Percentiles rank a stretch among this genome's conserved stretches.
phyloP scores from a whole-genome alignment of 2,888 invertebrate genomes.

The Himalopsyche anomala region DNA sequence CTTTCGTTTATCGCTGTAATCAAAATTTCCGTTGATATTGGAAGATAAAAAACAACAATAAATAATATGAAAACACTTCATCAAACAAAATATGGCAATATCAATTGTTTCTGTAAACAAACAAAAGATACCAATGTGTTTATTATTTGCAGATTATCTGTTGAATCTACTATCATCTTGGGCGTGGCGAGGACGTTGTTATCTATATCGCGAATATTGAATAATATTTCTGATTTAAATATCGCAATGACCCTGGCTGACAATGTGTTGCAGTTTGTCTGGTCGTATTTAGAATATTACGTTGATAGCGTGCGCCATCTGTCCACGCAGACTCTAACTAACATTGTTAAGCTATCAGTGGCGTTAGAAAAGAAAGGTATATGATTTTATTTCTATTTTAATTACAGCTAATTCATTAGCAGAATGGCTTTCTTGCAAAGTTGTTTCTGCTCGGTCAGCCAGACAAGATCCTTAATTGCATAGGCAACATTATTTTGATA shows the following conservation, averaged over 20 bases:
- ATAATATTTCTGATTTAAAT: slow-evolving; percentile 51
- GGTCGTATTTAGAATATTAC: slow-evolving; percentile 80
- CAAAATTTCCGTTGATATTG: neutral
- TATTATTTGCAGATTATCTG: slow-evolving; percentile 69
- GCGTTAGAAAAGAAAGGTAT: slow-evolving; percentile 69
- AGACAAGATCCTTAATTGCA: no score
- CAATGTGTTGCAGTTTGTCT: slow-evolving; percentile 73
- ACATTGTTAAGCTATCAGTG: slow-evolving; percentile 69
- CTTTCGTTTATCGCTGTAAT: neutral
- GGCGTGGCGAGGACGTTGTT: slow-evolving; percentile 70
- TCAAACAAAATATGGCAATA: neutral
- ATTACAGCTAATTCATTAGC: no score
- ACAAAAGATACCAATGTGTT: neutral
- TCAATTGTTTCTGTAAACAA: no score
- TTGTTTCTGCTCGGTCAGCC: no score
- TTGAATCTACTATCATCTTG: slow-evolving; percentile 70
- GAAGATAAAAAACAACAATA: neutral
- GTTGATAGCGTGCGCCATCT: slow-evolving; percentile 82
- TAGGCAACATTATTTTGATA: no score
- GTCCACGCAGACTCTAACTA: slow-evolving; percentile 73
- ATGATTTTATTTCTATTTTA: no score
- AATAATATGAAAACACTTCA: neutral
- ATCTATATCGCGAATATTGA: slow-evolving; percentile 69
- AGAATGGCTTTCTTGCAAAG: no score
- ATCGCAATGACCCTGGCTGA: slow-evolving; percentile 68